Base-by-base conservation (phyloP, 2,113 vertebrate genomes). In the Rallus limicola region DNA sequence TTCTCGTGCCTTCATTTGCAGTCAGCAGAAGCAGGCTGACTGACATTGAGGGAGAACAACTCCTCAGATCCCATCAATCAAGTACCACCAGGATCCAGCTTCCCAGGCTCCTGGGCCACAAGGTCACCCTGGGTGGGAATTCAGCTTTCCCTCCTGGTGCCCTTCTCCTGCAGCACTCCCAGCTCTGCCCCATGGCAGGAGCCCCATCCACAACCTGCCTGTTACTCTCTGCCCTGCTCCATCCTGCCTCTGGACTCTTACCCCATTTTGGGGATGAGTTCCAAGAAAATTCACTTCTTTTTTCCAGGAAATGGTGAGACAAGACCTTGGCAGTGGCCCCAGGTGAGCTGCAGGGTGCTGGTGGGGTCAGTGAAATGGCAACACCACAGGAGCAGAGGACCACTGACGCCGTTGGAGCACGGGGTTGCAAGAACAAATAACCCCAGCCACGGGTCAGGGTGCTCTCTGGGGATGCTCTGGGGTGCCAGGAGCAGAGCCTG, bases 1-100 rank as follows among this genome's bases (percentile, higher is more conserved):
- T 78, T n/a, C 81, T 18, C 2, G 29, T 38, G 10, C 92, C 88
- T 56, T 87, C 92, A 74, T 94, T 76, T 87, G 95, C 90, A 97
- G 94, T 76, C 97, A 60, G 69, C 72, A n/a, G 86, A 42, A 44
- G 59, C 5, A 0, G 56, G n/a, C 19, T 70, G 11, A 9, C 34
- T 89, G 91, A 94, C 88, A 76, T 9, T 33, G 88, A 72, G 81
- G 55, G 65, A 69, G 60, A 82, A 36, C 0, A 2, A 23, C 74
- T 52, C 46, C 88, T 82, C 77, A 7, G 69, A 87, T 75, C 11
- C 67, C 86, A 94, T 95, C 96, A 69, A 80, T 95, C 97, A 93
- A 67, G n/a, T 16, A 64, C 62, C 90, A 76, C 24, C 86, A 33
- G 91, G 79, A 90, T 67, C 21, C 96, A 70, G 91, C 77, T 75